Base-by-base conservation (phyloP, 2,113 vertebrate genomes). In the Osmerus mordax region DNA sequence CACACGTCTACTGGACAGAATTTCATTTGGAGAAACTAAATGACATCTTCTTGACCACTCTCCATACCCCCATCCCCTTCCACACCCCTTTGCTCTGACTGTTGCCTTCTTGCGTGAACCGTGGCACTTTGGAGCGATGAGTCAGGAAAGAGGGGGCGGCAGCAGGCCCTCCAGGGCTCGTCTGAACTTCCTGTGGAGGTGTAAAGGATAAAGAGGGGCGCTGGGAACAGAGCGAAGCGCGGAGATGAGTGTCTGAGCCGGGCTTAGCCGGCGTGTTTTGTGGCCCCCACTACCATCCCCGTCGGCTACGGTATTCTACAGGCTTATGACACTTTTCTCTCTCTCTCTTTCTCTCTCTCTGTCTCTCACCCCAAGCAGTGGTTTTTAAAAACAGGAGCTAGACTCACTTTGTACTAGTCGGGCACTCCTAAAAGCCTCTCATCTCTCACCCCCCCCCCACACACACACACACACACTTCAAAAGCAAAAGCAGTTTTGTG, bases 191-290 rank as follows among this genome's bases (percentile, higher is more conserved):
- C 87, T 86, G 72, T 80, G 72, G 82, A 91, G 88, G 89, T 92
- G 89, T 91, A 87, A 81, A 85, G 84, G 87, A 90, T 89, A 81
- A 87, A 85, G 81, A 77, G 78, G 80, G 74, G 75, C 79, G 78
- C 74, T 84, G 83, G 85, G 89, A 86, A 87, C 19, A 74, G 81
- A 80, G 85, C 81, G 12, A 47, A 77, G 72, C 73, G 82, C 83
- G 84, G 88, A 88, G 90, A 91, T 89, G 89, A 90, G 89, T 75
- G 87, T 91, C 86, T 90, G 86, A 89, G 85, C 89, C 88, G 0
- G 75, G 81, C 84, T 89, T 89, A 90, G 76, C 85, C 83, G 71
- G 79, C 73, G 73, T 81, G 76, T 76, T 81, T 81, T 86, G 81
- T 83, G 77, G 72, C 83, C 86, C 70, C 32, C 32, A 28, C 78